Base-by-base conservation (phyloP, 2,797 vertebrate genomes). In the Rhinatrema bivittatum region DNA sequence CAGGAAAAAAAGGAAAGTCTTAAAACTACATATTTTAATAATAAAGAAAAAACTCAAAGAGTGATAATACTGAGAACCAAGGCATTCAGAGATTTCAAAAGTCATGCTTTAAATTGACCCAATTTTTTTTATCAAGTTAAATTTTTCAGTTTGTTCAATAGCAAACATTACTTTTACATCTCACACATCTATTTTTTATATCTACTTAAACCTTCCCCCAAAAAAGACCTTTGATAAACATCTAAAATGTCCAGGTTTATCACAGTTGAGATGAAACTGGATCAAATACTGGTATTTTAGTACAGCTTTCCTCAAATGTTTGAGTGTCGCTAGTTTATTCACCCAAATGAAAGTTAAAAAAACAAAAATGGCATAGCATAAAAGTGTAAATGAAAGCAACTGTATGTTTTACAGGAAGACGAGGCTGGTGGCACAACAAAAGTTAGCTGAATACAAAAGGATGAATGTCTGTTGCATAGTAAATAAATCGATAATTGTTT, bases 401-500 rank as follows among this genome's bases (percentile, higher is more conserved):
- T 56, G 62, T 40, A 50, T 60, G 62, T 71, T 71, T 68, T 71
- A 80, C 79, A 85, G 82, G 82, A 84, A 85, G 82, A 87, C 86
- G 72, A 70, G 82, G 82, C 74, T 24, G 30, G 82, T 83, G 83
- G 79, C 69, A 74, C 58, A 69, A 66, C 70, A 53, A 71, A 72
- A 74, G 66, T 69, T 68, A 65, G 77, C 64, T 62, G 73, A 74
- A 57, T 74, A 78, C 26, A 23, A 60, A 70, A 76, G 61, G 68
- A 74, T 60, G 68, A 70, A 68, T 77, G 81, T 84, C 77, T 86
- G 85, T 90, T 91, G 89, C 89, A 91, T 90, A 91, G 89, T 89
- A 88, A 91, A 89, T 78, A 76, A 90, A 90, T 70, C 74, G 64
- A 78, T 74, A 74, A 63, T 56, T 63, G 46, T 63, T 71, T 81